Conservation (phyloP, 2,113 vertebrate genomes). For the Heteronetta atricapilla region DNA sequence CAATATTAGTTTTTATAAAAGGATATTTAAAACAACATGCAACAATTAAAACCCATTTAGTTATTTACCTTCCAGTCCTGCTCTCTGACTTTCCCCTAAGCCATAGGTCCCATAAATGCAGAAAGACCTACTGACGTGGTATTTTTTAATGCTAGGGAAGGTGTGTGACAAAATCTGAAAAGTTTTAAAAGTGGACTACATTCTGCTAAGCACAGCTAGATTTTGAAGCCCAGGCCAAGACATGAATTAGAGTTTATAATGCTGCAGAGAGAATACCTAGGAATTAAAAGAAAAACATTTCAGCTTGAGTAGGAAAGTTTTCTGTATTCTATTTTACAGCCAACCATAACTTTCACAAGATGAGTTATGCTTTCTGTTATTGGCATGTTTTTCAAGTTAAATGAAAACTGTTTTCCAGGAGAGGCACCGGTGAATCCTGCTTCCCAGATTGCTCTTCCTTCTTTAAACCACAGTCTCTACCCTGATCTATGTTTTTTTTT, state of each 20-base stretch:
- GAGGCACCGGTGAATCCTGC: conserved; percentile 17
- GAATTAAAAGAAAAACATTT: conserved; percentile 71
- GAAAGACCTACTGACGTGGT: neutral
- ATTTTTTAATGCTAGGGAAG: neutral
- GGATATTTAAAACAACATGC: neutral
- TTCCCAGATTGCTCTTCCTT: neutral
- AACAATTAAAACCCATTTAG: neutral
- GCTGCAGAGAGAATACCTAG: conserved; percentile 41
- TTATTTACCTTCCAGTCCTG: neutral
- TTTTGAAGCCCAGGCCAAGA: neutral
- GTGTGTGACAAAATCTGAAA: neutral
- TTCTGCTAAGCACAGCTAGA: conserved; percentile 9
- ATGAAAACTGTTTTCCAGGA: conserved; percentile 59
- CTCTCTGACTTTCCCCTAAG: neutral
- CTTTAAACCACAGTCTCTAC: neutral
- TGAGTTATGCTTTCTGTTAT: conserved; percentile 59
- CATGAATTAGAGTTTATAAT: conserved; percentile 35
- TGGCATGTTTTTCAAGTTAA: conserved; percentile 52
- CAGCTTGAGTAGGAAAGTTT: conserved; percentile 52
- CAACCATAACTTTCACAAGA: conserved; percentile 53
- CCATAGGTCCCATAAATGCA: neutral
- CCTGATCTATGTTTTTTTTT: neutral
- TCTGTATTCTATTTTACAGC: conserved; percentile 66
- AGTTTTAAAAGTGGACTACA: neutral
- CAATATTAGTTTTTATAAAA: conserved; percentile 25